phyloP scores from a whole-genome alignment of 2,797 vertebrate species.

The Heliangelus exortis region DNA sequence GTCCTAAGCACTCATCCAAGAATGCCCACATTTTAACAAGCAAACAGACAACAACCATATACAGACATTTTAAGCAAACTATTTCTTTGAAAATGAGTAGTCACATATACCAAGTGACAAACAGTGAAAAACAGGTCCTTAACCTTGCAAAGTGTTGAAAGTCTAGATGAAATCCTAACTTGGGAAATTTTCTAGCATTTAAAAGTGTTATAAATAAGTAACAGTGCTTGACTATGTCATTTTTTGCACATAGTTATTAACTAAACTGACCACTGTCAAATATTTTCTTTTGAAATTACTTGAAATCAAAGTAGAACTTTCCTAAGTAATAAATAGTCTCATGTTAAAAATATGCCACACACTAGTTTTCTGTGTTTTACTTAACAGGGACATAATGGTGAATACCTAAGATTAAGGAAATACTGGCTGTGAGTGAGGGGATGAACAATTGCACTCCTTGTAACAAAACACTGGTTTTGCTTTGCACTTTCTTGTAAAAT shows the following conservation, averaged over 20 bases:
- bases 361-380: background rate
- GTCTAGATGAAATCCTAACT: background rate
- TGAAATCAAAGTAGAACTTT: background rate
- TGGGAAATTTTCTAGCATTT: background rate
- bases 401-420: background rate
- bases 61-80: background rate
- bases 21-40: background rate
- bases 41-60: background rate
- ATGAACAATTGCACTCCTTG: background rate
- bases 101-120: background rate
- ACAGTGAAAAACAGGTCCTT: background rate
- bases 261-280: background rate
- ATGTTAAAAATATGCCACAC: background rate
- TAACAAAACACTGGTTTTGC: background rate
- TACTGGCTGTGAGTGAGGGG: background rate
- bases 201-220: background rate
- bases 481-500: background rate
- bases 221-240: background rate
- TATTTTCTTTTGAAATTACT: background rate
- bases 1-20: background rate
- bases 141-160: background rate
- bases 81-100: background rate
- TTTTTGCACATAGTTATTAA: background rate
- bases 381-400: background rate
- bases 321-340: background rate